These are phyloP conservation scores for Drosophila tropicalis DNA, from an alignment of 1,140 invertebrate species.

Conservation along the genomic window DNA sequence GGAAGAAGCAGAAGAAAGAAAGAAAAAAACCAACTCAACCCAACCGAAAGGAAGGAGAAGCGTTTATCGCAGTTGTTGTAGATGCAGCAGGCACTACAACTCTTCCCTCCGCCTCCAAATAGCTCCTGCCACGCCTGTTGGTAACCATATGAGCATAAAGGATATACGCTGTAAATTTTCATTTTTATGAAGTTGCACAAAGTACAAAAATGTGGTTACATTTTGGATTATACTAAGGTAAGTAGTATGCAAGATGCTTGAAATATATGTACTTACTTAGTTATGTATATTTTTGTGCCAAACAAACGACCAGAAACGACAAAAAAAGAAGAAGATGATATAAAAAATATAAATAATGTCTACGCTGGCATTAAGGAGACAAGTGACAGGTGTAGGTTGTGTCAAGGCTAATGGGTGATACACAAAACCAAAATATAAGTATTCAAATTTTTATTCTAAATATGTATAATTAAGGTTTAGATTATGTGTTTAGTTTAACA, in stretches of 20 bases:
- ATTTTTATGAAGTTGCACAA: conserved; percentile 78
- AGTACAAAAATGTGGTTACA: conserved; percentile 75
- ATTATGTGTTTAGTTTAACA: no score
- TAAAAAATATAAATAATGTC: conserved; percentile 16
- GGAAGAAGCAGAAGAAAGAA: conserved; percentile 22
- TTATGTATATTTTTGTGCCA: conserved; percentile 39
- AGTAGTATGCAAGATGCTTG: conserved; percentile 50
- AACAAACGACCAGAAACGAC: conserved; percentile 34
- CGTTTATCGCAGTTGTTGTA: conserved; percentile 63
- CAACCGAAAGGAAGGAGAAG: conserved; percentile 10
- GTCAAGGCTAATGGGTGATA: conserved; percentile 26
- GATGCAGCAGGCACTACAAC: conserved; percentile 5
- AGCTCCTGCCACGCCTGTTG: conserved; percentile 23
- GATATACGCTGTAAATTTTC: conserved; percentile 77
- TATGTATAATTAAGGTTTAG: background rate
- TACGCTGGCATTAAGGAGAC: conserved; percentile 13
- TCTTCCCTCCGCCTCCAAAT: no score
- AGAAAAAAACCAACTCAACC: conserved; percentile 32
- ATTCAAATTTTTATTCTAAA: background rate
- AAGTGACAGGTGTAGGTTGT: conserved; percentile 20
- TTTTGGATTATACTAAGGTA: conserved; percentile 74
- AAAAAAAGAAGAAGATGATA: conserved; percentile 6
- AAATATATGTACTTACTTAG: conserved; percentile 24
- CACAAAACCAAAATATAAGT: background rate
- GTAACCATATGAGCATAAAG: conserved; percentile 74